Evolutionary conservation across 2,113 vertebrate species (phyloP).

Genomic region (Psilopsiagon aymara): DNA sequence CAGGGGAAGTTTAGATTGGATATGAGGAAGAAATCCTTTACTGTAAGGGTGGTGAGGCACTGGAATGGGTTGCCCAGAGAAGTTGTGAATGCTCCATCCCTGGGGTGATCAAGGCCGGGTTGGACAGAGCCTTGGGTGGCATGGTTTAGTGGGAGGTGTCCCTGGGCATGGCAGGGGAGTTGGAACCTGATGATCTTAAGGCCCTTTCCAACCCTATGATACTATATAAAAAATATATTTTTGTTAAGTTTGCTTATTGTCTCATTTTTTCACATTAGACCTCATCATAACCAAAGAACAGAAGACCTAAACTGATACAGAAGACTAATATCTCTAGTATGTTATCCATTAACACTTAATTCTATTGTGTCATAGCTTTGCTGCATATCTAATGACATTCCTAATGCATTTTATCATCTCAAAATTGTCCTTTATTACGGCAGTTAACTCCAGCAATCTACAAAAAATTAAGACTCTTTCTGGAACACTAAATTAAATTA

Average conservation of each 20-base stretch:
- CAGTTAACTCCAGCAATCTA: conserved; percentile 29
- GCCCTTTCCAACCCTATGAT: too few relatives aligned
- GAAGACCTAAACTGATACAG: conserved; percentile 43
- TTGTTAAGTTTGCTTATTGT: background rate
- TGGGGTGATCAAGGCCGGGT: too few relatives aligned
- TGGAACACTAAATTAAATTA: conserved; percentile 16
- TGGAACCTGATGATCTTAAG: too few relatives aligned
- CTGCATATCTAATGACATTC: conserved; percentile 27
- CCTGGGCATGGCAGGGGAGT: too few relatives aligned
- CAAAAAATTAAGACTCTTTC: conserved; percentile 43
- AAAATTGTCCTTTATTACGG: conserved; percentile 57
- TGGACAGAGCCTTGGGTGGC: too few relatives aligned
- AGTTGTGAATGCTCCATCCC: too few relatives aligned
- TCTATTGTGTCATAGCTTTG: conserved; percentile 18
- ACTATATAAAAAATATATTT: background rate
- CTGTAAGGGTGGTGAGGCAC: too few relatives aligned
- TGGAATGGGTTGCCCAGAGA: too few relatives aligned
- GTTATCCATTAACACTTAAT: conserved; percentile 45
- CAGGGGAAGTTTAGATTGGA: too few relatives aligned
- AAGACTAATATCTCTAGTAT: conserved; percentile 18
- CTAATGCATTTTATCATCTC: conserved; percentile 38
- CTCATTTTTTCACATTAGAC: conserved; percentile 6
- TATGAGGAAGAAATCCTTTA: too few relatives aligned
- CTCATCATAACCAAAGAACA: background rate
- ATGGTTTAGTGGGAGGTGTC: too few relatives aligned